phyloP scores from a whole-genome alignment of 92 coral and sea anemone species.

The Anthopleura xanthogrammica region DNA sequence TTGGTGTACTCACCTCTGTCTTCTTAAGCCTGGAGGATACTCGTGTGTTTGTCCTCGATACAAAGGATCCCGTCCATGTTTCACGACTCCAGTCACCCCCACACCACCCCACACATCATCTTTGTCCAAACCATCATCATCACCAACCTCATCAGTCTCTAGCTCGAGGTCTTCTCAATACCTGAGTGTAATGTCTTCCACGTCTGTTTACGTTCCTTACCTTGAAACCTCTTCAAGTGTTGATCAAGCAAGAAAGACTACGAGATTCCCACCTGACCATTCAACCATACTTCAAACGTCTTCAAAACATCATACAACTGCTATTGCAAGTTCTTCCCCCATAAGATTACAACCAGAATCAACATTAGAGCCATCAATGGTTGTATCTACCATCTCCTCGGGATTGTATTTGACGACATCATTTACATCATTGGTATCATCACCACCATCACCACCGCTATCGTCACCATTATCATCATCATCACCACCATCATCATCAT shows the following conservation, averaged over 20 bases:
- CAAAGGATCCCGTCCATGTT: conserved; percentile 23
- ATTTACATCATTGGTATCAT: background rate
- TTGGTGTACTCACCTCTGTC: conserved; percentile 59
- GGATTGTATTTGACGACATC: background rate
- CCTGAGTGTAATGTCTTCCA: background rate
- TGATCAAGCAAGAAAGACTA: background rate
- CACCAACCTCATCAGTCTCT: background rate
- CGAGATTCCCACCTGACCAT: conserved; percentile 3
- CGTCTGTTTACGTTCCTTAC: no score
- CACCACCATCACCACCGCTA: background rate
- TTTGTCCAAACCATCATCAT: background rate
- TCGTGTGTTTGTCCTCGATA: conserved; percentile 40
- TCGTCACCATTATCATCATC: background rate
- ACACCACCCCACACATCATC: conserved; percentile 7
- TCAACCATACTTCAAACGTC: background rate
- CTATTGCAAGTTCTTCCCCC: background rate
- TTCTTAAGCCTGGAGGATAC: conserved; percentile 51
- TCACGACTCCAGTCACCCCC: conserved; percentile 39
- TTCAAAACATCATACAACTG: background rate
- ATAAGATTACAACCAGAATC: background rate
- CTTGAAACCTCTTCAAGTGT: background rate
- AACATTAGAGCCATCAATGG: background rate
- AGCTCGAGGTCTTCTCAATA: background rate
- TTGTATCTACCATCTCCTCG: background rate
- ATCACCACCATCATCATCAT: background rate